Conservation (phyloP, 2,797 vertebrate species). For the Sebastes matsubarae region DNA sequence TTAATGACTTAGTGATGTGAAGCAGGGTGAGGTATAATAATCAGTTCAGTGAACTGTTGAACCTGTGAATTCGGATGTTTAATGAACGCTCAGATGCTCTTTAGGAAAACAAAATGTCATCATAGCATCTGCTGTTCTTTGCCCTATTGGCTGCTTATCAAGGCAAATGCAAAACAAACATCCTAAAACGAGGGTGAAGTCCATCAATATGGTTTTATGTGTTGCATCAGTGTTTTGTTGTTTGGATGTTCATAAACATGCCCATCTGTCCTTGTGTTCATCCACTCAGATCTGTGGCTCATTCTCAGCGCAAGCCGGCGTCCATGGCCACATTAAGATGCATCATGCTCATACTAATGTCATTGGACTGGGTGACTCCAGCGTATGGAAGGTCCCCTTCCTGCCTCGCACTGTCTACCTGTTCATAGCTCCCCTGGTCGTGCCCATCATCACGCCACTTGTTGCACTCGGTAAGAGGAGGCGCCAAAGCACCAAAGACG, state of each 20-base stretch:
- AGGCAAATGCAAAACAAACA: neutral
- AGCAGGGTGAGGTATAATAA: neutral
- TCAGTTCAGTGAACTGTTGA: neutral
- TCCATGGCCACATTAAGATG: constrained; percentile 90
- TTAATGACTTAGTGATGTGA: no score
- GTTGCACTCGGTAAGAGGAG: constrained; percentile 85
- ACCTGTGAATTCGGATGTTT: neutral
- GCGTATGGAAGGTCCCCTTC: constrained; percentile 89
- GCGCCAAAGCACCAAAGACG: neutral
- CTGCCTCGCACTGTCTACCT: constrained; percentile 89
- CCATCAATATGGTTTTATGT: neutral
- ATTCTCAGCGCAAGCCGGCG: constrained; percentile 84
- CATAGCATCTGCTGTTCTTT: neutral
- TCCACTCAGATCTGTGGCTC: constrained; percentile 87
- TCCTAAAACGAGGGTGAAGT: neutral
- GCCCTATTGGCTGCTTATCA: neutral
- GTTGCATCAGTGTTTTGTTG: neutral
- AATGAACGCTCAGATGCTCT: neutral
- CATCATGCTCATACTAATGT: constrained; percentile 94
- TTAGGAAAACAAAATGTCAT: neutral
- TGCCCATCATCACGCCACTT: constrained; percentile 90
- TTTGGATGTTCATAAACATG: neutral
- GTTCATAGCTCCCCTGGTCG: constrained; percentile 86
- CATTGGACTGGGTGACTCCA: constrained; percentile 93
- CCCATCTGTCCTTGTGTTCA: neutral